These are phyloP conservation scores for Dryoscopus gambensis DNA, from an alignment of 2,113 vertebrate species.

Conservation along the genomic window DNA sequence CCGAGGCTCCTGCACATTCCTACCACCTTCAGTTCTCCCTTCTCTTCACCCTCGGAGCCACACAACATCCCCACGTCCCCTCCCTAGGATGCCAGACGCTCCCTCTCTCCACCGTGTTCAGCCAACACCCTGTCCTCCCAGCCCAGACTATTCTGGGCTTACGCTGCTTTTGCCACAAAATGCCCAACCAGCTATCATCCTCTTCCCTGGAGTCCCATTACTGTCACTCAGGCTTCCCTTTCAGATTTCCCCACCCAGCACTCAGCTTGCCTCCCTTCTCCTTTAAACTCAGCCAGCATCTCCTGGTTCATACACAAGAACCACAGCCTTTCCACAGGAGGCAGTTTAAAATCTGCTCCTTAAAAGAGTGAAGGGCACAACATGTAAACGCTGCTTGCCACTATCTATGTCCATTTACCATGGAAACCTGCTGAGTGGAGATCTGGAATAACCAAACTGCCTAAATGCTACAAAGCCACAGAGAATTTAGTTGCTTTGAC, in stretches of 20 bases:
- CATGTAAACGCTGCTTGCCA: background rate
- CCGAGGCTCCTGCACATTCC: background rate
- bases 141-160: constrained; percentile 38
- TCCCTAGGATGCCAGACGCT: background rate
- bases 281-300: constrained; percentile 6
- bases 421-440: background rate
- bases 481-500: background rate
- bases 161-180: background rate
- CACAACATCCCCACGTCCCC: background rate
- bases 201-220: constrained; percentile 43
- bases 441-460: constrained; percentile 1
- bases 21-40: background rate
- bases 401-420: background rate
- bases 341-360: background rate
- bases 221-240: constrained; percentile 42
- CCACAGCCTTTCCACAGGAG: background rate
- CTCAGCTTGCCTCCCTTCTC: background rate
- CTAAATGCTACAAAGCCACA: background rate
- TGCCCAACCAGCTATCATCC: background rate
- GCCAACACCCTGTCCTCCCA: constrained; percentile 19
- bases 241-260: constrained; percentile 1
- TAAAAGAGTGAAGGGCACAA: background rate
- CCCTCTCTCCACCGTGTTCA: background rate
- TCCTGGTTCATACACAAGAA: background rate
- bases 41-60: background rate